phyloP scores from a whole-genome alignment of 1,140 invertebrate species.

The Drosophila lowei region DNA sequence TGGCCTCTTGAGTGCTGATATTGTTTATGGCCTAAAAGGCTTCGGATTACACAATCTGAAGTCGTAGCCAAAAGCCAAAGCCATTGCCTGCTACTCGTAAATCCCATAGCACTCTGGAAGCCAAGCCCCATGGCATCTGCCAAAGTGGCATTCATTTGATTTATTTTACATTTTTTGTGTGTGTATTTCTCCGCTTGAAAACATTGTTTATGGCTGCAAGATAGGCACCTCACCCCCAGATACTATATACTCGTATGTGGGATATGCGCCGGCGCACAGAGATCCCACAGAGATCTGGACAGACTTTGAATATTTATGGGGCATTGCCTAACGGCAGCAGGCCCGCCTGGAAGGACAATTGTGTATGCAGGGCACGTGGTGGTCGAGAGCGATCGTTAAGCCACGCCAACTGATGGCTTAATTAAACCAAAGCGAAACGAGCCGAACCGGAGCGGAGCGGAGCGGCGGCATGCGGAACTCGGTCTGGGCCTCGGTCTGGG shows the following conservation, averaged over 20 bases:
- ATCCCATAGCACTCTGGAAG: slow-evolving; percentile 2
- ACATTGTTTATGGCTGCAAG: slow-evolving; percentile 56
- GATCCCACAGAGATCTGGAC: slow-evolving; percentile 24
- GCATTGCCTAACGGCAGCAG: slow-evolving; percentile 37
- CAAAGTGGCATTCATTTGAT: slow-evolving; percentile 53
- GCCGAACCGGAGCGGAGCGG: not conserved
- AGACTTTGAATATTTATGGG: slow-evolving; percentile 63
- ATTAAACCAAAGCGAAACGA: slow-evolving; percentile 47
- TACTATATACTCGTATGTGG: slow-evolving; percentile 7
- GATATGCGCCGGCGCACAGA: slow-evolving; percentile 37
- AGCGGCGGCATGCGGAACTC: slow-evolving; percentile 62
- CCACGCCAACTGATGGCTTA: slow-evolving; percentile 59
- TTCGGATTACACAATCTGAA: slow-evolving; percentile 59
- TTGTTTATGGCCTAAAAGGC: slow-evolving; percentile 61
- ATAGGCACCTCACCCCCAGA: slow-evolving; percentile 49
- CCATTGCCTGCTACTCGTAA: slow-evolving; percentile 24
- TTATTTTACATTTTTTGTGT: slow-evolving; percentile 51
- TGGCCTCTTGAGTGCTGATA: slow-evolving; percentile 14
- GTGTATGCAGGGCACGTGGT: slow-evolving; percentile 63
- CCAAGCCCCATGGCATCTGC: slow-evolving; percentile 11
- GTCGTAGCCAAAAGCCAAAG: no score
- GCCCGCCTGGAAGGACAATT: slow-evolving; percentile 19
- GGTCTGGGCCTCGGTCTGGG: slow-evolving; percentile 15
- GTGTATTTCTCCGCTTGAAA: slow-evolving; percentile 24
- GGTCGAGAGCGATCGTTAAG: slow-evolving; percentile 48